Evolutionary conservation across 2,797 vertebrate species (phyloP).

Genomic region (Ctenopoma multispine): DNA sequence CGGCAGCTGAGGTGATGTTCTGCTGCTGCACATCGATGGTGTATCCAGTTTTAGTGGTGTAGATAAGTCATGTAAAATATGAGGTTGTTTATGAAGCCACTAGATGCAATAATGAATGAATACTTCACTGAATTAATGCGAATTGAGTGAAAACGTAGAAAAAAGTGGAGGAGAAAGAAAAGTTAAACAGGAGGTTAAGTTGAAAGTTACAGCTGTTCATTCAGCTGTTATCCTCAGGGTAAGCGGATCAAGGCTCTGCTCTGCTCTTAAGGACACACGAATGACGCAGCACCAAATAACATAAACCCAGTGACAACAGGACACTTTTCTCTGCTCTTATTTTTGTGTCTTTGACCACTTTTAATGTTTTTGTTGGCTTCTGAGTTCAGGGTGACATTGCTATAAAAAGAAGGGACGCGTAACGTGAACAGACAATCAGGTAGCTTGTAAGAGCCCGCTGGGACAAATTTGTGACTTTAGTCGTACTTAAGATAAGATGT

Average conservation of each 20-base stretch:
- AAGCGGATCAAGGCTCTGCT: not conserved
- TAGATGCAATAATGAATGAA: not conserved
- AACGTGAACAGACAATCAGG: not conserved
- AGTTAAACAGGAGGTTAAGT: not conserved
- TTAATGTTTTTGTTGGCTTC: too few relatives aligned
- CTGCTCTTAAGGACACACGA: conserved; percentile 8
- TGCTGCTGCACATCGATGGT: too few relatives aligned
- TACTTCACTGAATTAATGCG: not conserved
- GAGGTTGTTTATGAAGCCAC: not conserved
- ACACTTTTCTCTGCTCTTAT: too few relatives aligned
- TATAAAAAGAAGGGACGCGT: too few relatives aligned
- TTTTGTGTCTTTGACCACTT: too few relatives aligned
- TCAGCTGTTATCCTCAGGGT: conserved; percentile 49
- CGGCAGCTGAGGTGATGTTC: conserved; percentile 15
- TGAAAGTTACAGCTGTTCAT: conserved; percentile 50
- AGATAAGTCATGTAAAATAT: not conserved
- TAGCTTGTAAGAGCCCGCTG: too few relatives aligned
- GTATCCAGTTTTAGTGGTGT: not conserved
- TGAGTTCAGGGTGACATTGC: not conserved
- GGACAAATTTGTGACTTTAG: conserved; percentile 3
- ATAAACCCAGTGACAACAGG: too few relatives aligned
- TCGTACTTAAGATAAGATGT: not conserved
- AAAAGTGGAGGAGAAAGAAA: not conserved
- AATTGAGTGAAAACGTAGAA: too few relatives aligned
- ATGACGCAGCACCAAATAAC: too few relatives aligned